phyloP scores from a whole-genome alignment of 2,113 vertebrate species.

The Origma solitaria region DNA sequence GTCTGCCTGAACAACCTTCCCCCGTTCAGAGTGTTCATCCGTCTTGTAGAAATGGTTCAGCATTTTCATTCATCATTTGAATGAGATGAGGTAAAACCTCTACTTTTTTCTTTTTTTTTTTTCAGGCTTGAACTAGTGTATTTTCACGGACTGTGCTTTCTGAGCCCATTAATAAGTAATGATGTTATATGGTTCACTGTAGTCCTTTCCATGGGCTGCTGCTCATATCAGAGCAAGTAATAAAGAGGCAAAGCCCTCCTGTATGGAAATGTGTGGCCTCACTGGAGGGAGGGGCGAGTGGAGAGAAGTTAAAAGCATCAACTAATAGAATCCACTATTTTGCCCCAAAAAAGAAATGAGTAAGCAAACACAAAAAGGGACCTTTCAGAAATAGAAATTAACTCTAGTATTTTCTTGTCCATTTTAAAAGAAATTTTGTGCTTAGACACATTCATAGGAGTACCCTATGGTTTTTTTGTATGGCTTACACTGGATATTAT shows the following conservation, averaged over 20 bases:
- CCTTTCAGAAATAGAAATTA: not conserved
- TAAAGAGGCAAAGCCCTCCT: slow-evolving; percentile 31
- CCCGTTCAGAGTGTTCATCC: slow-evolving; percentile 36
- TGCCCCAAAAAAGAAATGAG: not conserved
- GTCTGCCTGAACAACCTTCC: slow-evolving; percentile 21
- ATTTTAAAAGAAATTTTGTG: not conserved
- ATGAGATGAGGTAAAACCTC: slow-evolving; percentile 45
- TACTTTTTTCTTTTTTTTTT: not conserved
- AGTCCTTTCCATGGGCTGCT: slow-evolving; percentile 36
- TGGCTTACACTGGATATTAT: not conserved
- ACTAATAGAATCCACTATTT: not conserved
- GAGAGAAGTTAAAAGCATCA: not conserved
- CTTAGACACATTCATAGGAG: not conserved
- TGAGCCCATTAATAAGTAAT: slow-evolving; percentile 63
- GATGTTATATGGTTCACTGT: slow-evolving; percentile 40
- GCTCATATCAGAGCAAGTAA: slow-evolving; percentile 36
- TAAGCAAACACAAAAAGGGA: not conserved
- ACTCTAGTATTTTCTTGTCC: not conserved
- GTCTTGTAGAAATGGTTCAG: slow-evolving; percentile 48
- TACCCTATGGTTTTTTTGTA: not conserved
- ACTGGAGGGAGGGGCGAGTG: not conserved
- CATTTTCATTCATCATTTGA: slow-evolving; percentile 66
- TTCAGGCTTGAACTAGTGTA: not conserved
- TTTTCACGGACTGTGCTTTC: slow-evolving; percentile 55
- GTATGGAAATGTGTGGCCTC: not conserved